A percentile compares a stretch with the other conserved stretches of the same genome.
These are phyloP conservation scores for Eonycteris spelaea DNA, from an alignment of 2,113 vertebrate species.

Conservation along the genomic window DNA sequence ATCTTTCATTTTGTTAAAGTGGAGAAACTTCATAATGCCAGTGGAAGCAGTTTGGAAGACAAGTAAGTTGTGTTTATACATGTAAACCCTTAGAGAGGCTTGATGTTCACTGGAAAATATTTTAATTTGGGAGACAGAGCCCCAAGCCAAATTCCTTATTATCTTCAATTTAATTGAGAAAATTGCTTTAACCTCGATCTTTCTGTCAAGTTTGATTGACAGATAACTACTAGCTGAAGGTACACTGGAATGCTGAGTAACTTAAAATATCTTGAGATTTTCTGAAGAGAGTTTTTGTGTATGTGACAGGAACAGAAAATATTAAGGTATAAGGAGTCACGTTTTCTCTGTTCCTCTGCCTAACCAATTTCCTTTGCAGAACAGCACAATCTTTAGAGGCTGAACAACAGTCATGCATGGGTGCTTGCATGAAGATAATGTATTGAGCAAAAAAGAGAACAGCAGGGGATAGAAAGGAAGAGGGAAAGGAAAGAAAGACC, in stretches of 20 bases:
- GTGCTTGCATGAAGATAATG: neutral
- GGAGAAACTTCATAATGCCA: neutral
- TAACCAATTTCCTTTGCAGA: neutral
- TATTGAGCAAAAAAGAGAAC: neutral
- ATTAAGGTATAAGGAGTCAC: neutral
- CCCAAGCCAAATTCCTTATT: conserved; percentile 30
- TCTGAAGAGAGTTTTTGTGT: neutral
- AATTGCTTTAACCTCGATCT: conserved; percentile 12
- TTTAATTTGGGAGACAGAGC: conserved; percentile 49
- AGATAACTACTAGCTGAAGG: neutral
- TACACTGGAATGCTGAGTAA: neutral
- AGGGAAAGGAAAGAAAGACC: neutral
- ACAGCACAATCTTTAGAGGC: neutral
- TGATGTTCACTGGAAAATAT: neutral
- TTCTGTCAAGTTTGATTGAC: conserved; percentile 42
- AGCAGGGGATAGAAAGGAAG: neutral
- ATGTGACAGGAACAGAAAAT: neutral
- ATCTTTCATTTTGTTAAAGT: conserved; percentile 32
- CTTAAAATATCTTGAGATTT: conserved; percentile 25
- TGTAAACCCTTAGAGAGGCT: neutral
- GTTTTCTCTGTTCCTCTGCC: neutral
- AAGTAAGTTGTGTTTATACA: neutral
- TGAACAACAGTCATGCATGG: neutral
- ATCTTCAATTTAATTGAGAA: conserved; percentile 48
- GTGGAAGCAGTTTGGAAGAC: neutral